Evolutionary conservation across 2,888 invertebrate genomes (phyloP), one percentile per base, ranked within the genome.

Genomic region (Geophilus truncorum): DNA sequence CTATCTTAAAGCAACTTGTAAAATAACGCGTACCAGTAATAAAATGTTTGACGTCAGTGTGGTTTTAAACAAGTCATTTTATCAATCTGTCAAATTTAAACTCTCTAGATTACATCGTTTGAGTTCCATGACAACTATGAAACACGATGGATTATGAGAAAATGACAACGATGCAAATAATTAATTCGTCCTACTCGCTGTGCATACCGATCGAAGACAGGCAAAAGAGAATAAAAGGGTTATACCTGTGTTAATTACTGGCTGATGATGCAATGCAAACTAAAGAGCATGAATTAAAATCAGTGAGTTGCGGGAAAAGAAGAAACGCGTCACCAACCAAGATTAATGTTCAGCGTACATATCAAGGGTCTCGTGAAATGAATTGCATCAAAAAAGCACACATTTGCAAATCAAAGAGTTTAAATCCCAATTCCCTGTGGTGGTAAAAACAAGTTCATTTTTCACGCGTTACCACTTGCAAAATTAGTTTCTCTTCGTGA

Each of bases 331-430:
- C 62, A 62, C 28, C 0, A 15, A 62, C 62, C 62, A 62, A 23
- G 62, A 62, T 62, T 62, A 62, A 62, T 62, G 62, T 62, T 1
- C 62, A 62, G 9, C 23, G 25, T 12, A 62, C 25, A 62, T 25
- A 25, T 23, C 62, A 62, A 25, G 25, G n/a, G n/a, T n/a, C n/a
- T 62, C 62, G 28, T 28, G 15, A 62, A 62, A 62, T 62, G 62
- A 62, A 62, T 62, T 62, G 62, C 62, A 62, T 62, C 62, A 62
- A 15, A 23, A 62, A 62, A 62, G 62, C 62, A 62, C 62, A 62
- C 62, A 62, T 62, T 62, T 62, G 62, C 62, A 62, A 62, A 62
- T 62, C 62, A 62, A 62, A 62, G 62, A 62, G 23, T 62, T 62
- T 25, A 62, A 62, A 62, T 62, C 62, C 62, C 62, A 23, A 62